These are phyloP conservation scores for Alviniconcha marisindica DNA, from an alignment of 1,140 invertebrate genomes.

Conservation along the genomic window DNA sequence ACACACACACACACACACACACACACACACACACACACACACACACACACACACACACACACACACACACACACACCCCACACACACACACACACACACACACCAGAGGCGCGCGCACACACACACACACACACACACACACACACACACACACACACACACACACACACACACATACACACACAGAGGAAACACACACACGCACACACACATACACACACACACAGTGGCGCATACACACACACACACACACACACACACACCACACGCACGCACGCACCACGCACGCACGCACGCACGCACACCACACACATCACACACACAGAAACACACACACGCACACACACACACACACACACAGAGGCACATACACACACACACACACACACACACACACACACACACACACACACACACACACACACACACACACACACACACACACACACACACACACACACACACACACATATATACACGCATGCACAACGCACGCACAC, in stretches of 20 bases:
- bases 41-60: constrained; percentile 12
- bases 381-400: constrained; percentile 19
- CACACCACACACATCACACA: constrained; percentile 16
- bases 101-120: neutral
- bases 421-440: constrained; percentile 3
- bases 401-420: constrained; percentile 17
- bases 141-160: too few species aligned
- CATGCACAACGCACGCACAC: neutral
- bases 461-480: neutral
- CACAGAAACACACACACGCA: neutral
- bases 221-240: too few species aligned
- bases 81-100: constrained; percentile 17
- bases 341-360: constrained; percentile 14
- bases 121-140: constrained; percentile 11
- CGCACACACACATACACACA: too few species aligned
- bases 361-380: neutral
- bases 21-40: constrained; percentile 14
- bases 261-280: too few species aligned
- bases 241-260: too few species aligned
- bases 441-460: constrained; percentile 1
- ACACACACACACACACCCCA: constrained; percentile 18
- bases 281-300: constrained; percentile 6
- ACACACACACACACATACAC: too few species aligned
- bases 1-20: constrained; percentile 9
- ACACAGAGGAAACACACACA: too few species aligned